Evolutionary conservation across 2,113 vertebrate genomes (phyloP).

Genomic region (Haplochromis burtoni): DNA sequence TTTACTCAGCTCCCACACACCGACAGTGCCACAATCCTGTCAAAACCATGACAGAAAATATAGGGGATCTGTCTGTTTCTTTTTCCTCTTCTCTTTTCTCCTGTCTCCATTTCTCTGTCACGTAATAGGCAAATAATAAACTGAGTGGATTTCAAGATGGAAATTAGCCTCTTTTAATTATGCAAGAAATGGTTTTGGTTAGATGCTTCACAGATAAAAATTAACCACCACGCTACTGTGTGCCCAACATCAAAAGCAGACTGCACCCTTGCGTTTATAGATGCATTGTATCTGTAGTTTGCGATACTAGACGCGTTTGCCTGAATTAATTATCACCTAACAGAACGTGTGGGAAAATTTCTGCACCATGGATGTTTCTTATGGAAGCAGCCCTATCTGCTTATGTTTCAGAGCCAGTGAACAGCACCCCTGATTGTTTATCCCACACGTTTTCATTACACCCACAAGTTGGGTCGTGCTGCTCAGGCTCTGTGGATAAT

Average conservation of each 20-base stretch:
- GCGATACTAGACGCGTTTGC: background rate
- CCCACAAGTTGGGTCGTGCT: background rate
- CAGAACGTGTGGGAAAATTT: slow-evolving; percentile 20
- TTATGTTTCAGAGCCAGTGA: slow-evolving; percentile 3
- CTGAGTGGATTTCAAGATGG: slow-evolving; percentile 3
- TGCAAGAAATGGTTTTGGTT: background rate
- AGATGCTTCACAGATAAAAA: background rate
- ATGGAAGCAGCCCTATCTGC: background rate
- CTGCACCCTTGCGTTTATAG: background rate
- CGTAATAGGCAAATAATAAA: slow-evolving; percentile 12
- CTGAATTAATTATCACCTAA: slow-evolving; percentile 40
- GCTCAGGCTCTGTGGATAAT: background rate
- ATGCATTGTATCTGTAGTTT: slow-evolving; percentile 8
- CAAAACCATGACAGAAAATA: background rate
- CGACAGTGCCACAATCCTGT: background rate
- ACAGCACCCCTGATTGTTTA: background rate
- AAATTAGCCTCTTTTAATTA: slow-evolving; percentile 29
- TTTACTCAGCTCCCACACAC: slow-evolving; percentile 22
- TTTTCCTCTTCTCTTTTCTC: background rate
- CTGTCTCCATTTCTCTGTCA: background rate
- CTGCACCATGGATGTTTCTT: background rate
- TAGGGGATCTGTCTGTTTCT: background rate
- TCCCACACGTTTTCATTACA: background rate
- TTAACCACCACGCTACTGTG: background rate
- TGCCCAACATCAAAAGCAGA: background rate